Conservation (phyloP, 2,888 invertebrate genomes). For the Icerya purchasi region DNA sequence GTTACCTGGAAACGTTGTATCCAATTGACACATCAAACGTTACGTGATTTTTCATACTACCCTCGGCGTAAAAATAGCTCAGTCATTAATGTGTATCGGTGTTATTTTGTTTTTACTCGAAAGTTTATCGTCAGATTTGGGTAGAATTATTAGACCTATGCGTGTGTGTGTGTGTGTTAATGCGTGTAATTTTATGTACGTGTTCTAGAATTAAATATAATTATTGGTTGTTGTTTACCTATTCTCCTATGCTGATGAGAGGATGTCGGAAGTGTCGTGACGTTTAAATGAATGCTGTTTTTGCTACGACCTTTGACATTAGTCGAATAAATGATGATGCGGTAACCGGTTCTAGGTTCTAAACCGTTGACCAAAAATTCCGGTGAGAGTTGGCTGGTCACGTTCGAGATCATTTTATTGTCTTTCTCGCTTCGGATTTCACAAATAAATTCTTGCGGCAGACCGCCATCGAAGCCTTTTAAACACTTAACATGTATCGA, state of each 20-base stretch:
- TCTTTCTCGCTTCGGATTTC: conserved; percentile 19
- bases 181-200: too few species aligned
- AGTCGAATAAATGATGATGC: conserved; percentile 30
- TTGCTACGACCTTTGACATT: conserved; percentile 34
- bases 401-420: conserved; percentile 21
- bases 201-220: too few species aligned
- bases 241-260: conserved; percentile 27
- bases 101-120: too few species aligned
- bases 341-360: conserved; percentile 30
- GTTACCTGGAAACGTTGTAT: too few species aligned
- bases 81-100: too few species aligned
- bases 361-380: conserved; percentile 30
- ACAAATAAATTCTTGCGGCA: conserved; percentile 29
- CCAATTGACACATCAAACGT: too few species aligned
- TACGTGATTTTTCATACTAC: too few species aligned
- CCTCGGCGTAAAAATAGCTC: too few species aligned
- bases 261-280: conserved; percentile 29
- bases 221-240: too few species aligned
- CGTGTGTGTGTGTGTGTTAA: too few species aligned
- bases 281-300: conserved; percentile 25
- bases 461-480: conserved; percentile 34
- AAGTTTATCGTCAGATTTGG: too few species aligned
- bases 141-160: too few species aligned
- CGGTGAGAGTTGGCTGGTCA: conserved; percentile 25
- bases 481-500: conserved; percentile 29